Evolutionary conservation across 2,888 invertebrate species (phyloP).

Genomic region (Scaptomyza reducta): DNA sequence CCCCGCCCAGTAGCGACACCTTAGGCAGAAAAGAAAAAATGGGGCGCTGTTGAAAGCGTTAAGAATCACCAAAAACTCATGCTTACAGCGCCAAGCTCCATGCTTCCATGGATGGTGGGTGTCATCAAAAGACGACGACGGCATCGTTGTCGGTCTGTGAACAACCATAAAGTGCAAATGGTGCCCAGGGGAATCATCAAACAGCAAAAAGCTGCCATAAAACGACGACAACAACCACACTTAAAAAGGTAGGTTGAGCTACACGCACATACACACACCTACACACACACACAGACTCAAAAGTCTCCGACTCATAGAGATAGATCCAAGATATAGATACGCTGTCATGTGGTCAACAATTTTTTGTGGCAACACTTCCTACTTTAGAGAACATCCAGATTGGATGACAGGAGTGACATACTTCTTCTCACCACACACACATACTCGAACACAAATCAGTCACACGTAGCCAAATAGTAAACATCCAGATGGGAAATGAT

Average conservation of each 20-base stretch:
- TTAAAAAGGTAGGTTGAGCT: background rate
- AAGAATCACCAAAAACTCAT: background rate
- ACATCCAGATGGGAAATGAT: constrained; percentile 2
- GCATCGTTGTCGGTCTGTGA: constrained; percentile 48
- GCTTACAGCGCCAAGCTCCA: too few relatives aligned
- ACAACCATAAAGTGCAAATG: constrained; percentile 80
- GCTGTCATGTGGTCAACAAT: constrained; percentile 9
- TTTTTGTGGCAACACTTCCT: constrained; percentile 13
- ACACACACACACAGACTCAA: background rate
- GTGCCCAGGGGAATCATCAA: constrained; percentile 76
- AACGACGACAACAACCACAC: constrained; percentile 37
- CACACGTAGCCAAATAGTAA: background rate
- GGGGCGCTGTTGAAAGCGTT: constrained; percentile 2
- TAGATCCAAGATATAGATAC: constrained; percentile 14
- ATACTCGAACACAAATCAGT: constrained; percentile 3
- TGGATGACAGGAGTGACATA: background rate
- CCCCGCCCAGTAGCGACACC: constrained; percentile 6
- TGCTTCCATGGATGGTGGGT: constrained; percentile 1
- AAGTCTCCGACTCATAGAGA: background rate
- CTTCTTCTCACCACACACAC: background rate
- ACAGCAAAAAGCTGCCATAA: constrained; percentile 71
- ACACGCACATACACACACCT: background rate
- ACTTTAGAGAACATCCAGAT: constrained; percentile 5
- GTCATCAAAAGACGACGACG: constrained; percentile 3
- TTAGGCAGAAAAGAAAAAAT: background rate